These are phyloP conservation scores for Montifringilla adamsi DNA, from an alignment of 2,113 vertebrate genomes.

Conservation along the genomic window DNA sequence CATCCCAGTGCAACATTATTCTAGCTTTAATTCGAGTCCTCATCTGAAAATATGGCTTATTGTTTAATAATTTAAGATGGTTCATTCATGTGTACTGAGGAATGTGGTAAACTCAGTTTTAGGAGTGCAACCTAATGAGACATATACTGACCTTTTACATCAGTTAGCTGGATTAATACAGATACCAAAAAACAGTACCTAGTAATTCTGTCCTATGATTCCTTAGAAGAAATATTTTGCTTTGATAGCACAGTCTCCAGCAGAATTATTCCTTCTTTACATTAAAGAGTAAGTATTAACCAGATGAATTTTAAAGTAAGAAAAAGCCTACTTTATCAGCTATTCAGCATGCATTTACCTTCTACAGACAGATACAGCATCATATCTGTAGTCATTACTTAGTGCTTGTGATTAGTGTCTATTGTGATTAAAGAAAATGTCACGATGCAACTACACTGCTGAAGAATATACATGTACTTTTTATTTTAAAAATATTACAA, in stretches of 20 bases:
- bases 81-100: not conserved
- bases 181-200: not conserved
- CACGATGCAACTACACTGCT: not conserved
- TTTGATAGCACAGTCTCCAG: not conserved
- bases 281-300: not conserved
- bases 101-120: not conserved
- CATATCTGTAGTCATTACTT: not conserved
- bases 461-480: not conserved
- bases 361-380: not conserved
- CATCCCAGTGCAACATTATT: not conserved
- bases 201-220: not conserved
- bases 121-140: not conserved
- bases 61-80: conserved; percentile 3
- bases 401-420: not conserved
- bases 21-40: not conserved
- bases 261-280: not conserved
- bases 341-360: not conserved
- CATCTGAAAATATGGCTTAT: not conserved
- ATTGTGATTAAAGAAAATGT: conserved; percentile 1
- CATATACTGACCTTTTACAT: not conserved
- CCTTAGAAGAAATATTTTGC: not conserved
- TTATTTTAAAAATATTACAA: not conserved
- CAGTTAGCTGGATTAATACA: not conserved
- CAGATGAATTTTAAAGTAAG: not conserved
- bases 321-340: not conserved